phyloP scores from a whole-genome alignment of 2,888 invertebrate genomes.

The Osmoderma eremita region DNA sequence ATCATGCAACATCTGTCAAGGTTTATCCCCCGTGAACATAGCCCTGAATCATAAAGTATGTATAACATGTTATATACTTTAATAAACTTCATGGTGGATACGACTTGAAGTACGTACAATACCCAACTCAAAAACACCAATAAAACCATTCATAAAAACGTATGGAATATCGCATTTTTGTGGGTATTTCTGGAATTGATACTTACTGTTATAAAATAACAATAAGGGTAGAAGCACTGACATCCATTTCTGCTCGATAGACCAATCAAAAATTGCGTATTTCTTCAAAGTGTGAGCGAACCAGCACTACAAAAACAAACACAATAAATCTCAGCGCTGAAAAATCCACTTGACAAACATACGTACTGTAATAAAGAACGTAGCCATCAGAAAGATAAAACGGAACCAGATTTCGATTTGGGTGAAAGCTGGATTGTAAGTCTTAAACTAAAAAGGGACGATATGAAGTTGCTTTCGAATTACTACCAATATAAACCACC shows the following conservation, averaged over 20 bases:
- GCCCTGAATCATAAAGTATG: too few species aligned
- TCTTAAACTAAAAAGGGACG: slow-evolving; percentile 81
- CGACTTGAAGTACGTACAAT: too few species aligned
- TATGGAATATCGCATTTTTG: neutral
- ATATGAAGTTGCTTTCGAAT: slow-evolving; percentile 37
- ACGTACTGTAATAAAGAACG: slow-evolving; percentile 89
- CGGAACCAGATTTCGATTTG: slow-evolving; percentile 98
- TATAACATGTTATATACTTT: too few species aligned
- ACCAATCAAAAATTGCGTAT: slow-evolving; percentile 92
- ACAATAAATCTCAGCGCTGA: neutral
- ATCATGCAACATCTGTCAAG: too few species aligned
- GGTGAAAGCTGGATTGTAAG: slow-evolving; percentile 95
- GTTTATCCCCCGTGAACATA: too few species aligned
- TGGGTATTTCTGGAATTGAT: neutral
- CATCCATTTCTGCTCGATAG: slow-evolving; percentile 98
- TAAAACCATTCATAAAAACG: neutral
- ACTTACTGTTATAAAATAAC: slow-evolving; percentile 90
- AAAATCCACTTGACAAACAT: neutral
- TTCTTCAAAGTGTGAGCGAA: slow-evolving; percentile 89
- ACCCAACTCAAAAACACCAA: neutral
- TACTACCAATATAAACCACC: slow-evolving; percentile 62
- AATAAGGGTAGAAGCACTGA: slow-evolving; percentile 86
- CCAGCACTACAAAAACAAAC: slow-evolving; percentile 80
- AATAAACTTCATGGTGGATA: too few species aligned
- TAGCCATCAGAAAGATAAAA: slow-evolving; percentile 88